Evolutionary conservation across 2,888 invertebrate species (phyloP).

Genomic region (Eugnorisma glareosa): DNA sequence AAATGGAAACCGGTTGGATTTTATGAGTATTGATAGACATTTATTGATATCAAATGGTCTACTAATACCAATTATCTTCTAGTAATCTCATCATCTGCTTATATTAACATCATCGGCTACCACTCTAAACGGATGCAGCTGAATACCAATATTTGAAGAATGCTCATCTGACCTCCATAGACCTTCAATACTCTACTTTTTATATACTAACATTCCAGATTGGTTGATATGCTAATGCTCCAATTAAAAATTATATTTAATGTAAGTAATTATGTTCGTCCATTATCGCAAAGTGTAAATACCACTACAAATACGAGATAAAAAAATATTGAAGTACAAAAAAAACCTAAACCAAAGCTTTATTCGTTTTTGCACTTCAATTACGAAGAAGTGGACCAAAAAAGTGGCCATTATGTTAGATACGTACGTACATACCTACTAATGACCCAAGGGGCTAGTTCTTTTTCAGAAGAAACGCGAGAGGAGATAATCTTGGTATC

Average conservation of each 20-base stretch:
- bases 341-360: slow-evolving; percentile 30
- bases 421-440: slow-evolving; percentile 41
- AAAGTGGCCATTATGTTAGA: slow-evolving; percentile 53
- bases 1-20: background rate
- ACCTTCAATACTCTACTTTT: background rate
- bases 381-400: slow-evolving; percentile 59
- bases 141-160: background rate
- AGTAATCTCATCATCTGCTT: background rate
- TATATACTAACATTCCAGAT: too few species aligned
- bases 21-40: background rate
- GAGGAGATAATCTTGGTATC: slow-evolving; percentile 57
- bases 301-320: background rate
- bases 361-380: slow-evolving; percentile 62
- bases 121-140: background rate
- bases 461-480: slow-evolving; percentile 47
- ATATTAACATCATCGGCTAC: background rate
- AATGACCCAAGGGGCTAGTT: slow-evolving; percentile 60
- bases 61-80: background rate
- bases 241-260: slow-evolving; percentile 27
- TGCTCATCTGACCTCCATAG: background rate
- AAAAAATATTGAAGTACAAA: slow-evolving; percentile 5
- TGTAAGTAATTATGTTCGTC: too few species aligned
- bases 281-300: slow-evolving; percentile 9
- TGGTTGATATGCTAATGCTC: too few species aligned
- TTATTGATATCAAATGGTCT: background rate